A percentile compares a stretch with the other conserved stretches of the same genome.
phyloP scores from a whole-genome alignment of 1,140 invertebrate genomes.

The Medauroidea extradentata region DNA sequence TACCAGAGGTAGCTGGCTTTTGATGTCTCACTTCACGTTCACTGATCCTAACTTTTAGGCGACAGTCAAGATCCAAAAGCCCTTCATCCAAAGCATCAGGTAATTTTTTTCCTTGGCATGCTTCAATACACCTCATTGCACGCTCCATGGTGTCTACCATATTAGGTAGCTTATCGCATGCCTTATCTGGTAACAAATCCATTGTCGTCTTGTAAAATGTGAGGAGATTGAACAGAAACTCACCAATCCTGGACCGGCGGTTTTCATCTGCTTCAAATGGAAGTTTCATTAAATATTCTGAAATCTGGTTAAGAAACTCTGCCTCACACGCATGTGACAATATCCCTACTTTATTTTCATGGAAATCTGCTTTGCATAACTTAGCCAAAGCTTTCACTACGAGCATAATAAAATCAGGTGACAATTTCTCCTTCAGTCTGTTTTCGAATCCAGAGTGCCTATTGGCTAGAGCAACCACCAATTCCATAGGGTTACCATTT shows the following conservation, averaged over 20 bases:
- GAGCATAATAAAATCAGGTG: slow-evolving; percentile 21
- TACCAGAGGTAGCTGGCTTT: too few relatives aligned
- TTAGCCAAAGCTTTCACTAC: slow-evolving; percentile 36
- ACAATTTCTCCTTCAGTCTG: slow-evolving; percentile 11
- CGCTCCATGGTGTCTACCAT: background rate
- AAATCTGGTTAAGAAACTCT: slow-evolving; percentile 33
- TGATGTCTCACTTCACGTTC: too few relatives aligned
- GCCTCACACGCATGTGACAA: slow-evolving; percentile 40
- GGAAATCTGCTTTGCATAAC: slow-evolving; percentile 38
- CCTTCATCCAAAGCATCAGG: too few relatives aligned
- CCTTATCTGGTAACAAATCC: slow-evolving; percentile 2
- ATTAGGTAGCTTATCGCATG: background rate
- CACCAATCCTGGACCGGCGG: background rate
- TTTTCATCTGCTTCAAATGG: background rate
- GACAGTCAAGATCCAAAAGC: too few relatives aligned
- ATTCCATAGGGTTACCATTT: slow-evolving; percentile 9
- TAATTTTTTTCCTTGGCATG: too few relatives aligned
- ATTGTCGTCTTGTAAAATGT: background rate
- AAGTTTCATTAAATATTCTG: background rate
- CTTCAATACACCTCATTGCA: too few relatives aligned
- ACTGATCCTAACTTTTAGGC: too few relatives aligned
- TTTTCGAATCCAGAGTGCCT: slow-evolving; percentile 10
- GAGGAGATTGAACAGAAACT: slow-evolving; percentile 1
- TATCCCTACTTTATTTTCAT: slow-evolving; percentile 37
- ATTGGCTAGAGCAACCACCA: slow-evolving; percentile 13